Percentiles rank a stretch among this genome's conserved stretches.
phyloP scores from a whole-genome alignment of 2,113 vertebrate genomes.

The Gopherus evgoodei region DNA sequence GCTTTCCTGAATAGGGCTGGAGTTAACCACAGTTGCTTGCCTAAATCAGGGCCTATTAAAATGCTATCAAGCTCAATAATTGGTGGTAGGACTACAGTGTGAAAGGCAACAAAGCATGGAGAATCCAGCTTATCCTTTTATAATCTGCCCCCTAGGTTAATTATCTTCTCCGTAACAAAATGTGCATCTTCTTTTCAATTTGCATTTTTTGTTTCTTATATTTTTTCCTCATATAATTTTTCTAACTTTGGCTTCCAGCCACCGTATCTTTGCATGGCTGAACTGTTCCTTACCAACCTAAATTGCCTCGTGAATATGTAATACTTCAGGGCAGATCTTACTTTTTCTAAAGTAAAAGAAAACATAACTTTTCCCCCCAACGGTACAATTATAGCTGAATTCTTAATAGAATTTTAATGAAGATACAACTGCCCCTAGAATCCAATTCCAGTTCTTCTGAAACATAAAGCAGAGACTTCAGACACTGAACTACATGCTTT shows the following conservation, averaged over 20 bases:
- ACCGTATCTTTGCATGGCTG: not conserved
- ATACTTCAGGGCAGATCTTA: not conserved
- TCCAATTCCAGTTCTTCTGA: accelerated
- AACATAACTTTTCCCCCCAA: not conserved
- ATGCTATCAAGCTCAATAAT: not conserved
- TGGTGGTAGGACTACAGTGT: not conserved
- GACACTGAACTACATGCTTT: not conserved
- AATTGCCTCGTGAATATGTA: not conserved
- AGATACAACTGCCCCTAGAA: not conserved
- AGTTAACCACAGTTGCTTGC: not conserved
- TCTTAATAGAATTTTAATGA: accelerated
- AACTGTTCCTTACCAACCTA: not conserved
- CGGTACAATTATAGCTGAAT: not conserved
- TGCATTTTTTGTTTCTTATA: not conserved
- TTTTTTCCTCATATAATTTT: not conserved
- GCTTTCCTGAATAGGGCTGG: not conserved
- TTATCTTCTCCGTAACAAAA: not conserved
- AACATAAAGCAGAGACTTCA: accelerated
- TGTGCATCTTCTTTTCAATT: not conserved
- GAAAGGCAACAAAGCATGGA: not conserved
- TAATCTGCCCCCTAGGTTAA: not conserved
- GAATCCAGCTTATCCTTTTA: not conserved
- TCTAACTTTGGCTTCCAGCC: not conserved
- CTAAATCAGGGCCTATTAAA: not conserved
- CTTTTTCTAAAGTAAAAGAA: not conserved